phyloP scores from a whole-genome alignment of 2,888 invertebrate genomes.

The Sphaerophoria taeniata region DNA sequence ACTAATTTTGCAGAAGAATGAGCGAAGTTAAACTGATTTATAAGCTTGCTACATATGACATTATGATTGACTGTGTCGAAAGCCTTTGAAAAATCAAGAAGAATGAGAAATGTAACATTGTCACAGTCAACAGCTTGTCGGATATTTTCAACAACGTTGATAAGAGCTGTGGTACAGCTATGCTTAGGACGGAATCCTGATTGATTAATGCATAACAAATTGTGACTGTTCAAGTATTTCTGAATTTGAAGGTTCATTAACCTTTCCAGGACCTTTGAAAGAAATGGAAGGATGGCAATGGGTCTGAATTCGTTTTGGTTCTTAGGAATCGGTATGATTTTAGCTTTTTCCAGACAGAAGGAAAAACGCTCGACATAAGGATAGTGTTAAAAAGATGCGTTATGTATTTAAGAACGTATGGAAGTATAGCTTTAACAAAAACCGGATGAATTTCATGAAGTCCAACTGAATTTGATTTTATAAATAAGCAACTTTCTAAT shows the following conservation, averaged over 20 bases:
- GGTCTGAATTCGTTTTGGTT: not conserved
- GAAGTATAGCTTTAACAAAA: constrained; percentile 7
- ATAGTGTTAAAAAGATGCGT: constrained; percentile 3
- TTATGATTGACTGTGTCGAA: too few species aligned
- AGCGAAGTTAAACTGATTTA: too few species aligned
- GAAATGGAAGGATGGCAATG: constrained; percentile 26
- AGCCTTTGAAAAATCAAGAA: too few species aligned
- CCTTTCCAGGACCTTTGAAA: not conserved
- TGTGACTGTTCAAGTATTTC: not conserved
- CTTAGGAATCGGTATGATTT: constrained; percentile 22
- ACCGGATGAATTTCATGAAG: constrained; percentile 8
- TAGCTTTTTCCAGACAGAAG: constrained; percentile 13
- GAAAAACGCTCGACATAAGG: constrained; percentile 7
- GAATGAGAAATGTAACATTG: too few species aligned
- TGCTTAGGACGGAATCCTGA: too few species aligned
- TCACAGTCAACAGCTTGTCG: too few species aligned
- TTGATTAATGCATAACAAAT: too few species aligned
- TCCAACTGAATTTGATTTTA: constrained; percentile 2
- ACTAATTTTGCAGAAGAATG: too few species aligned
- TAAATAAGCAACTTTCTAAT: not conserved
- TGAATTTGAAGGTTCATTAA: not conserved
- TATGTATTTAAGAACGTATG: not conserved
- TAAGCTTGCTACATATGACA: too few species aligned
- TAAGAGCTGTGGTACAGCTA: too few species aligned
- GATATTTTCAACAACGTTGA: too few species aligned